Evolutionary conservation across 1,140 invertebrate genomes (phyloP), one percentile per base, ranked within the genome.

Genomic region (Pachyrhynchus sulphureomaculatus): DNA sequence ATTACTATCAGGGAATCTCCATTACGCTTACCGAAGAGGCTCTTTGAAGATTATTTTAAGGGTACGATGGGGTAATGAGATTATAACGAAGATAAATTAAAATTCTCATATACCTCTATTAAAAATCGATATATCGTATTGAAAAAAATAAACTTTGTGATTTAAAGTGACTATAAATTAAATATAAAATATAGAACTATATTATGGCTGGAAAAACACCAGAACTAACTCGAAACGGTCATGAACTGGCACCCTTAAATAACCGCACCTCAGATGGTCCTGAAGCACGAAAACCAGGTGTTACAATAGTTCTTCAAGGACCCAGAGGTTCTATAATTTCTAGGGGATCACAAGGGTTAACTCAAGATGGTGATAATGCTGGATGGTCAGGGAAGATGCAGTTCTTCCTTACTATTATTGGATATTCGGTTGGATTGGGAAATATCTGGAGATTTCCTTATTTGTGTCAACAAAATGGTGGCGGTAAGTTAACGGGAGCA

Each of bases 381-480:
- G 86, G 86, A 59, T 91, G 89, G 88, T 87, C 86, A 37, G 86
- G 87, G 37, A 93, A 95, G 74, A 84, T 92, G 79, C 92, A 95
- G 77, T 96, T 94, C 76, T 91, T 95, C 77, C 83, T 96, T 62
- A 91, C 89, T 63, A 92, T 93, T 75, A 92, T 95, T 45, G 91
- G 92, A 0, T 93, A 93, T 76, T 92, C 91, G 33, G 91, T 95
- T 4, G 92, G 92, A 0, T 82, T 96, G 17, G 94, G 93, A 13
- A 95, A 95, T 75, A 94, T 96, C 39, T 96, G 93, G 95, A 84
- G 94, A 69, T 98, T 97, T 81, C 94, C 94, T 8, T 96, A 95
- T 74, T 79, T 96, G 51, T 95, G 92, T 72, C 94, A 96, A 79
- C 90, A 93, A 75, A 96, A 97, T 78, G 94, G 94, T 41, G 94